Percentiles rank a stretch among this genome's conserved stretches.
Evolutionary conservation across 2,797 vertebrate species (phyloP).

Genomic region (Melanogrammus aeglefinus): DNA sequence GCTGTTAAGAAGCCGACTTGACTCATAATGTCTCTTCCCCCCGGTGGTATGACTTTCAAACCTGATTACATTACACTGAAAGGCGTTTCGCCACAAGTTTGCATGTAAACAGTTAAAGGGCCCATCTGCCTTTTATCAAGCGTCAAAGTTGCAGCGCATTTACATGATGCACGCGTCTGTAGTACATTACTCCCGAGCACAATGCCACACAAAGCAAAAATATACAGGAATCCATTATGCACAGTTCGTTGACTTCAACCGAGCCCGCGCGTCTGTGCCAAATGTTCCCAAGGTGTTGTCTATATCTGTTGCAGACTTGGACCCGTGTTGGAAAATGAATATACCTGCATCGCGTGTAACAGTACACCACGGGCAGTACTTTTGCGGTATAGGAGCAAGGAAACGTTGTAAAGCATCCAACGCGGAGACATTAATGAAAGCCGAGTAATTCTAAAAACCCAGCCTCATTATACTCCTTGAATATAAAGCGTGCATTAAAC

Average conservation of each 20-base stretch:
- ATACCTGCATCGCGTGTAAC: neutral
- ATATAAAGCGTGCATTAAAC: constrained; percentile 1
- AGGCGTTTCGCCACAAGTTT: constrained; percentile 41
- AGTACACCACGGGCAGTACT: neutral
- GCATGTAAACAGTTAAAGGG: constrained; percentile 34
- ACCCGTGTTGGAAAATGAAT: neutral
- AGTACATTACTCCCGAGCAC: neutral
- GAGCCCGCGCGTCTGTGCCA: neutral
- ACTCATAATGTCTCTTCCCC: neutral
- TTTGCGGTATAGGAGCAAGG: too few species aligned
- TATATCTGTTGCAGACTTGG: constrained; percentile 2
- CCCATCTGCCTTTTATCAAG: constrained; percentile 35
- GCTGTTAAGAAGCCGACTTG: constrained; percentile 15
- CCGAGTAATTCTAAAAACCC: neutral
- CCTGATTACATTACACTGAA: constrained; percentile 29
- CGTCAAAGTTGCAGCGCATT: constrained; percentile 38
- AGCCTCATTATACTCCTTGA: neutral
- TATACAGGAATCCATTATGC: neutral
- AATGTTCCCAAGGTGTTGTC: neutral
- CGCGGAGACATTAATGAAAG: too few species aligned
- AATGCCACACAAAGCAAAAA: neutral
- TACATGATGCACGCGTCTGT: constrained; percentile 33
- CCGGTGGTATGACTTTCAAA: constrained; percentile 25
- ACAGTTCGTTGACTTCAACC: neutral
- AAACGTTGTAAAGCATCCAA: too few species aligned